Evolutionary conservation across 2,797 vertebrate genomes (phyloP).

Genomic region (Poliocrania exsul): DNA sequence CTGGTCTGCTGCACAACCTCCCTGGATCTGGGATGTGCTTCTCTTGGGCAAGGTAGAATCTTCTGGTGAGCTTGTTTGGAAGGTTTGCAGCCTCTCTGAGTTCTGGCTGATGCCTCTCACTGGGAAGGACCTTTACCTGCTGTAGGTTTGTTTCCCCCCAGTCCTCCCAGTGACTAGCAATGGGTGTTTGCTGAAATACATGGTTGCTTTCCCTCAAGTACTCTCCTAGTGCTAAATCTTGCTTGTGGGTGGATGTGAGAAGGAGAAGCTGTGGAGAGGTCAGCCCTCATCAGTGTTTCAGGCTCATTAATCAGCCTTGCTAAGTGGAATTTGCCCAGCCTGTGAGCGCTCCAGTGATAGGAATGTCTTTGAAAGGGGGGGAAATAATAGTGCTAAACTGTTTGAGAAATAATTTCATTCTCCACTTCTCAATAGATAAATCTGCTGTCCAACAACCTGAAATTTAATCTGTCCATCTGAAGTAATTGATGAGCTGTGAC

Average conservation of each 20-base stretch:
- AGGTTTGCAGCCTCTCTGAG: not conserved
- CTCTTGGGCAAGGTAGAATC: not conserved
- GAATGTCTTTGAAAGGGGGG: not conserved
- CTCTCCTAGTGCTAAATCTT: not conserved
- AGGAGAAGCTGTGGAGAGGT: conserved; percentile 21
- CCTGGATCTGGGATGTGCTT: not conserved
- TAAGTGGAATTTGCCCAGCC: not conserved
- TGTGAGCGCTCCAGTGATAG: not conserved
- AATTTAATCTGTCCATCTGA: conserved; percentile 12
- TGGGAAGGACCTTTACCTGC: not conserved
- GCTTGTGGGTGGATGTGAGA: not conserved
- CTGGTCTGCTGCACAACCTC: not conserved
- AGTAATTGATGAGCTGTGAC: not conserved
- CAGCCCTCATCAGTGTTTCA: not conserved
- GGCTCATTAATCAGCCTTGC: not conserved
- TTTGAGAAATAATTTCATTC: conserved; percentile 49
- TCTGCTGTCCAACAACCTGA: not conserved
- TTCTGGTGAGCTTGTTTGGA: not conserved
- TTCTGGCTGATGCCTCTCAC: not conserved
- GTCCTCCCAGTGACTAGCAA: not conserved
- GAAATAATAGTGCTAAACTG: conserved; percentile 19
- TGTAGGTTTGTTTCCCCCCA: not conserved
- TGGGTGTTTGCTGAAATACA: not conserved
- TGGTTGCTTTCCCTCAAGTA: not conserved
- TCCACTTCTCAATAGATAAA: not conserved